phyloP scores from a whole-genome alignment of 2,113 vertebrate species.

The Anser brachyrhynchus region DNA sequence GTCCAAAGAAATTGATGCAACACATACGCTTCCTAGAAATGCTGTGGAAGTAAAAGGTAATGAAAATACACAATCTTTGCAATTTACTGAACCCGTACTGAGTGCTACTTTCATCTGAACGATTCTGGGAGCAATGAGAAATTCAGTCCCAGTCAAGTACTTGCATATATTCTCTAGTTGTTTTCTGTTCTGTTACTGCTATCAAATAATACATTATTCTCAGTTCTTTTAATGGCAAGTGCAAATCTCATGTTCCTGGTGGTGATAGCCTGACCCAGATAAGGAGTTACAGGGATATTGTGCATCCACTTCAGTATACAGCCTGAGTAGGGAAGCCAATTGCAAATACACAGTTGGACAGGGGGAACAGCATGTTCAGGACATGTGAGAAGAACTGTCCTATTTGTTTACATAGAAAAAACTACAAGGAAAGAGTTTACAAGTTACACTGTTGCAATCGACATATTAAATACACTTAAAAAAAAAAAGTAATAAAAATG shows the following conservation, averaged over 20 bases:
- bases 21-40: background rate
- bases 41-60: conserved; percentile 70
- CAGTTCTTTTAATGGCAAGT: background rate
- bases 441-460: background rate
- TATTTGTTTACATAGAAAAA: background rate
- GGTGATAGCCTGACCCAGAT: background rate
- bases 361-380: accelerated
- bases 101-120: background rate
- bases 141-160: background rate
- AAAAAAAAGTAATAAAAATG: background rate
- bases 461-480: background rate
- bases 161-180: background rate
- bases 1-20: background rate
- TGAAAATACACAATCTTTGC: background rate
- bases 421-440: background rate
- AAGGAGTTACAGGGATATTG: background rate
- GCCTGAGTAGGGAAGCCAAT: background rate
- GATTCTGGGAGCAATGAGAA: background rate
- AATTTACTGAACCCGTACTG: background rate
- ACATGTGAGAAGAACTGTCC: background rate
- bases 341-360: background rate
- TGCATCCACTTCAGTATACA: background rate
- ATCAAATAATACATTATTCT: background rate
- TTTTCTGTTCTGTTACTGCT: background rate
- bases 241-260: background rate